Percentiles rank a stretch among this genome's conserved stretches.
phyloP scores from a whole-genome alignment of 2,797 vertebrate genomes.

The Lagodon rhomboides region DNA sequence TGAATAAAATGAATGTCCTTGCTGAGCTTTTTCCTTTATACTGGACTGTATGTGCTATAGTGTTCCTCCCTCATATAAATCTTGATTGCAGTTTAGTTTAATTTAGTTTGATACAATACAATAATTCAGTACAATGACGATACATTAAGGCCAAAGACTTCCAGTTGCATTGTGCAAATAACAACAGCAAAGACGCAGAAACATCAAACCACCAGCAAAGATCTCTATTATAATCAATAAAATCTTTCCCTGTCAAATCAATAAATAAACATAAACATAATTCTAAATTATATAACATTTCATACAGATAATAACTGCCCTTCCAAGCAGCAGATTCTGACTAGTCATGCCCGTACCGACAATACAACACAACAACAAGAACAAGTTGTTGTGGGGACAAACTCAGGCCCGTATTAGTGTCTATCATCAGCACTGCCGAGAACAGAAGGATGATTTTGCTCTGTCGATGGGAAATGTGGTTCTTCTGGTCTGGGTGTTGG shows the following conservation, averaged over 20 bases:
- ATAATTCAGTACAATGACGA: neutral
- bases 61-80: no score
- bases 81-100: neutral
- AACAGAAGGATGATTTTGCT: neutral
- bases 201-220: neutral
- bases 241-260: neutral
- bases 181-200: neutral
- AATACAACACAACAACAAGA: neutral
- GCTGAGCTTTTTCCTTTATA: neutral
- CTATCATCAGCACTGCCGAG: neutral
- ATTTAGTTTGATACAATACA: neutral
- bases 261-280: neutral
- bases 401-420: neutral
- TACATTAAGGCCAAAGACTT: neutral
- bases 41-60: neutral
- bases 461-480: neutral
- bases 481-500: conserved; percentile 10
- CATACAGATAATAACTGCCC: neutral
- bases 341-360: neutral
- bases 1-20: neutral
- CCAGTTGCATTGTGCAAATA: neutral
- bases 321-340: neutral
- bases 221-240: neutral
- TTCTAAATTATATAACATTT: neutral
- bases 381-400: neutral